Evolutionary conservation across 2,797 vertebrate species (phyloP), one percentile per base, ranked within the genome.

Genomic region (Nothura maculosa): DNA sequence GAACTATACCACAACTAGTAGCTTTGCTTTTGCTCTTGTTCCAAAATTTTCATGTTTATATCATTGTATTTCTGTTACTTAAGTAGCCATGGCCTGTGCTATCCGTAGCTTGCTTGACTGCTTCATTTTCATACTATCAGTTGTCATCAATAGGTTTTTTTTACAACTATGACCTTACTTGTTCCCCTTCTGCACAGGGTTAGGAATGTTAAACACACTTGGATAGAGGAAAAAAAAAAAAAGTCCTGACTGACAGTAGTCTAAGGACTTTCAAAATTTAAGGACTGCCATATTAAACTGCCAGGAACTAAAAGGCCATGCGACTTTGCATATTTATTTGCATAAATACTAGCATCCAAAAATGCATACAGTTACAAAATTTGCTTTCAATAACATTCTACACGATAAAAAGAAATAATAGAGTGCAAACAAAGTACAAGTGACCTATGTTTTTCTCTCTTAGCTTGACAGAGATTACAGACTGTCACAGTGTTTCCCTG

Each of bases 241-340:
- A 25, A 10, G 36, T 50, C 57, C 28, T n/a, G 12, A 69, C 21
- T 80, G 84, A 32, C 42, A 85, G 40, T 34, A 82, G 28, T 81
- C 47, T 72, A 61, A 81, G 32, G 34, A n/a, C 16, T 87, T 89
- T 48, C 34, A 87, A 4, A 15, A 13, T 62, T 69, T 85, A 60
- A 90, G 27, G 30, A 17, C 34, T 81, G 19, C 42, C 20, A 68
- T 40, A 62, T 48, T 76, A 42, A 42, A 25, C 74, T 82, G 64
- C 47, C 55, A 48, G 66, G 22, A 43, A 7, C 78, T 63, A 77
- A 79, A 77, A 91, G 58, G 47, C 43, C 17, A 36, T 58, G 6
- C 8, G 34, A 92, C 50, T 92, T 93, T 94, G 73, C 90, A 90
- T 93, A 61, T 52, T 74, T 62, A 93, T 96, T 96, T 96, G 91